These are phyloP conservation scores for Gymnorhina tibicen DNA, from an alignment of 2,113 vertebrate genomes.

Conservation along the genomic window DNA sequence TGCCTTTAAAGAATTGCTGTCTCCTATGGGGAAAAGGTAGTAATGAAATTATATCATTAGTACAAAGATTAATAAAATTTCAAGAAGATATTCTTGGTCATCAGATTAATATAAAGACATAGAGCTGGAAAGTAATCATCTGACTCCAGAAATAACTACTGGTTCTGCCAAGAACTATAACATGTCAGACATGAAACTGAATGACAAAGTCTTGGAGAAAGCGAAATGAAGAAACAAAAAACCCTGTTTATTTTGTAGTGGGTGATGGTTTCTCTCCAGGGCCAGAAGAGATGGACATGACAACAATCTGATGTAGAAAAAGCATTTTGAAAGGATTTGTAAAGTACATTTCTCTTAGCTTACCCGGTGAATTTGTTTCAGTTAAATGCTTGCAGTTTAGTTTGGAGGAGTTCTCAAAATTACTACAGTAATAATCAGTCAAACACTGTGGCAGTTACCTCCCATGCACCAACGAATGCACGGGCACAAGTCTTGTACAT, in stretches of 20 bases:
- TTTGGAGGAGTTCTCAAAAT: background rate
- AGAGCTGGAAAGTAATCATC: background rate
- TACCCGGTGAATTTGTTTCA: background rate
- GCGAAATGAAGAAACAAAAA: background rate
- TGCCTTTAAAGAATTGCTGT: background rate
- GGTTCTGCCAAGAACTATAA: background rate
- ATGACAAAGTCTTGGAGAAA: background rate
- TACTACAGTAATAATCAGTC: background rate
- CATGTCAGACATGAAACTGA: background rate
- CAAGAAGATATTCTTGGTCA: background rate
- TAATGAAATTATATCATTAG: constrained; percentile 6
- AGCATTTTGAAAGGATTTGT: background rate
- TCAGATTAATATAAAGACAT: background rate
- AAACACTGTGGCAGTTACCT: background rate
- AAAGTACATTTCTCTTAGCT: background rate
- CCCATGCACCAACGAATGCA: background rate
- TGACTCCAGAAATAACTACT: background rate
- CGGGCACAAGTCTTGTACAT: background rate
- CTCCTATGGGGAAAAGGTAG: background rate
- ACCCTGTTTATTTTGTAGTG: rapidly evolving
- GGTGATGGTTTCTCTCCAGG: background rate
- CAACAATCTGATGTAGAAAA: background rate
- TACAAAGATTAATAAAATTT: constrained; percentile 29
- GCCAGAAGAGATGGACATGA: background rate
- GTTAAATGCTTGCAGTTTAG: background rate